Evolutionary conservation across 2,888 invertebrate genomes (phyloP), one percentile per base, ranked within the genome.

Genomic region (Yponomeuta sedellus): DNA sequence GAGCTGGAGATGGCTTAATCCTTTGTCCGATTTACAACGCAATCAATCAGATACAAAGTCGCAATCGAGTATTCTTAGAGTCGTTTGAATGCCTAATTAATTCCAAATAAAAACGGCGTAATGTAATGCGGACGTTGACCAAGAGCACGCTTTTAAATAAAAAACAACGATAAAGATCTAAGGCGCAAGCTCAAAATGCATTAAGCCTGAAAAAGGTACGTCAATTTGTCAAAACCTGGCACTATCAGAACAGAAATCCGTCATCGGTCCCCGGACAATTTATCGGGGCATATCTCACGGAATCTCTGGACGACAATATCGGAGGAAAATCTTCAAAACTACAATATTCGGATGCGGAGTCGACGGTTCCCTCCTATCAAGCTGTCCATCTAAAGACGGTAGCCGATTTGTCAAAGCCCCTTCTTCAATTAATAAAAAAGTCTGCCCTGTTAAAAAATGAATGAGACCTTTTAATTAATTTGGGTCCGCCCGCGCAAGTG

Each of bases 321-420:
- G 68, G 34, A 52, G 66, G 66, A 67, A 66, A 68, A 68, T 64
- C 64, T 66, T 63, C 63, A 68, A 74, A 52, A 77, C 74, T 73
- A 75, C 74, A 75, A 74, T 81, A 84, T 80, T 71, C 69, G 69
- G 71, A 67, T 71, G 74, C 72, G 74, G 75, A 69, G 72, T 77
- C 77, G 75, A 69, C 71, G 74, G 68, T 52, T 56, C 70, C 68
- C 73, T 75, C 64, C 83, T 89, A 89, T 89, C 89, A 71, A 70
- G 66, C 80, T 83, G 88, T 88, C 88, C 79, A 90, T 88, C 88
- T 84, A 66, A 73, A 75, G 80, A 77, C 86, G 80, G 88, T 83
- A 86, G 87, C 85, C 88, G 83, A 89, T 91, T 89, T 88, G 88
- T 91, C 89, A 91, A 88, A 88, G 86, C 84, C 79, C 81, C 79